phyloP scores from a whole-genome alignment of 2,888 invertebrate species.

The Sympetrum striolatum region DNA sequence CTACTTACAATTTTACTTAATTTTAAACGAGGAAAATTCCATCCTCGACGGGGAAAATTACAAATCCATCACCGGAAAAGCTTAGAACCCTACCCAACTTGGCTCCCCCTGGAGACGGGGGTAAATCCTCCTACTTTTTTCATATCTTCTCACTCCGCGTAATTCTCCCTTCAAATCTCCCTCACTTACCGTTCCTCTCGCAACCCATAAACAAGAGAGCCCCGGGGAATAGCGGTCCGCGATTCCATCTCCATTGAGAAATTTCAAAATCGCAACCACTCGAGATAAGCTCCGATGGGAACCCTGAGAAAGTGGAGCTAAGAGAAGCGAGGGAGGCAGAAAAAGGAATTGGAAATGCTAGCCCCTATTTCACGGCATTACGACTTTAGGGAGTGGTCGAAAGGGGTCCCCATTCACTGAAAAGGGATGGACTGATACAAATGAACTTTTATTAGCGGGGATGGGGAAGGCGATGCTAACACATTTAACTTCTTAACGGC shows the following conservation, averaged over 20 bases:
- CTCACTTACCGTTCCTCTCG: neutral
- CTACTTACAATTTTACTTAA: too few species aligned
- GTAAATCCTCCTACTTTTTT: neutral
- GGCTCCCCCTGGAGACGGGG: neutral
- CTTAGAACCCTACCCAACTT: neutral
- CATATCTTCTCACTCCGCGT: neutral
- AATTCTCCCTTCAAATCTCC: neutral
- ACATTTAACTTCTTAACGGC: too few species aligned
- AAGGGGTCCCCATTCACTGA: neutral
- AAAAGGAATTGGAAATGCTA: neutral
- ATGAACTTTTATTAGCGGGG: neutral
- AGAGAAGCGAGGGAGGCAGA: neutral
- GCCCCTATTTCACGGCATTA: neutral
- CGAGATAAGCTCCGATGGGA: neutral
- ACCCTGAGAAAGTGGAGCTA: neutral
- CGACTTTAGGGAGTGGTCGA: neutral
- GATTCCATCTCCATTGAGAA: neutral
- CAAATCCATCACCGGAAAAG: neutral
- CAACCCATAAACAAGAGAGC: neutral
- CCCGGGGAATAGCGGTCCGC: neutral
- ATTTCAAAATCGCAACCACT: neutral
- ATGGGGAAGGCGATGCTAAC: neutral
- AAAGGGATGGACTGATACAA: neutral
- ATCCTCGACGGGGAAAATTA: neutral
- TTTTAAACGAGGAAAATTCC: too few species aligned